Percentiles rank a stretch among this genome's conserved stretches.
These are phyloP conservation scores for Pseudococcus longispinus DNA, from an alignment of 2,888 invertebrate species.

Conservation along the genomic window DNA sequence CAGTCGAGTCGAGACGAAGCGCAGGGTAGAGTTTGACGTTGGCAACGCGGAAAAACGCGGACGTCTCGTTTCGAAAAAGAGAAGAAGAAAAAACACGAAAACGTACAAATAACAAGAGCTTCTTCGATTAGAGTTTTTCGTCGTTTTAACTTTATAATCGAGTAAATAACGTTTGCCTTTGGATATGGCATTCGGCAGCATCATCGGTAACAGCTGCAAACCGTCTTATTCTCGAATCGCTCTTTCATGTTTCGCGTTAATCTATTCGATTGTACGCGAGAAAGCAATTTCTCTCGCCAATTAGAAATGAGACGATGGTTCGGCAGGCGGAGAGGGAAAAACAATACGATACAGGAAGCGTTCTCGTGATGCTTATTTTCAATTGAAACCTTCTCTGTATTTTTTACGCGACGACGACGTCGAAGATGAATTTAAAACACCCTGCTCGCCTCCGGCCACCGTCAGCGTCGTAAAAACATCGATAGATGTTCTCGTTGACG, in stretches of 20 bases:
- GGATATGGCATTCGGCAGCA: neutral
- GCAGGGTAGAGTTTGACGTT: too few species aligned
- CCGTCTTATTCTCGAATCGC: neutral
- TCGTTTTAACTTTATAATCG: neutral
- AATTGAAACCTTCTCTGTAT: neutral
- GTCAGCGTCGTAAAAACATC: neutral
- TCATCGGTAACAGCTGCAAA: neutral
- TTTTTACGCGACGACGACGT: neutral
- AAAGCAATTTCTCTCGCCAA: slow-evolving; percentile 6
- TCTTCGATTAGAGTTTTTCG: neutral
- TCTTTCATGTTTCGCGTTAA: neutral
- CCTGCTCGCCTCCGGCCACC: neutral
- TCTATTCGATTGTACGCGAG: slow-evolving; percentile 5
- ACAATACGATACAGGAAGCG: neutral
- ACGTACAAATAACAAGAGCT: neutral
- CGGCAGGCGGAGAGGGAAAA: neutral
- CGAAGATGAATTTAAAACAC: neutral
- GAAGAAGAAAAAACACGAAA: too few species aligned
- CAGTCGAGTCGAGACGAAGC: too few species aligned
- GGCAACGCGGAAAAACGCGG: too few species aligned
- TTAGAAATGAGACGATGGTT: neutral
- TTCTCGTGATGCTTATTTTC: neutral
- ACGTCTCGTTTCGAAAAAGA: neutral
- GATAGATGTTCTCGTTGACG: neutral
- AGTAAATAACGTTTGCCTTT: neutral